Evolutionary conservation across 2,113 vertebrate species (phyloP), one percentile per base, ranked within the genome.

Genomic region (Limnothrissa miodon): DNA sequence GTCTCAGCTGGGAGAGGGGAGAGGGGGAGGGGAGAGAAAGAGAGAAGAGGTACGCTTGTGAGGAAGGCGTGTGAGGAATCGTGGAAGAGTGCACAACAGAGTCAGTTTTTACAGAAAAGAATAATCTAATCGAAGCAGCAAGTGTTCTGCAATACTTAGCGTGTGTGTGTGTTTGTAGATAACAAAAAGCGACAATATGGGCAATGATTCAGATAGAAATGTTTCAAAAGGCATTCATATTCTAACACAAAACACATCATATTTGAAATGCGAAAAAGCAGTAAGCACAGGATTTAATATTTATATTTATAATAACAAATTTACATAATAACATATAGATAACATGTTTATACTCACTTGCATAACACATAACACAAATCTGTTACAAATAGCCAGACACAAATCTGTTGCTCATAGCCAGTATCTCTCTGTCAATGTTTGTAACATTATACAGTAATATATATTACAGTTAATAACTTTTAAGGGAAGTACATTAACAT

Each of bases 1-100:
- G 87, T 88, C 51, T 56, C 42, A 39, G 66, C 15, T 23, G 80
- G 5, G 53, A 48, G 17, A 59, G 42, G 42, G 42, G 42, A 53
- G 85, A 45, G 42, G 81, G 56, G 23, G 66, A 56, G 48, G 33
- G 33, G 1, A 80, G 23, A 39, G 42, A 83, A 82, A 45, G 79
- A 33, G 56, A 51, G 17, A 10, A 79, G 36, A 44, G 19, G 78
- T 17, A 79, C n/a, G n/a, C 42, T 42, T 44, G 15, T 45, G 39
- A 45, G 36, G 5, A 36, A 13, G 10, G n/a, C 15, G 4, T 74
- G 66, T 36, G 15, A 33, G 29, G 33, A 74, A 39, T 33, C 17
- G 33, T 74, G 66, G 33, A 74, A 15, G 11, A 74, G 5, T 74
- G 10, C 10, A 74, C 62, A 70, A 70, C 66, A 74, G 29, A 74